Base-by-base conservation (phyloP, 2,797 vertebrate species). In the Platalea minor region DNA sequence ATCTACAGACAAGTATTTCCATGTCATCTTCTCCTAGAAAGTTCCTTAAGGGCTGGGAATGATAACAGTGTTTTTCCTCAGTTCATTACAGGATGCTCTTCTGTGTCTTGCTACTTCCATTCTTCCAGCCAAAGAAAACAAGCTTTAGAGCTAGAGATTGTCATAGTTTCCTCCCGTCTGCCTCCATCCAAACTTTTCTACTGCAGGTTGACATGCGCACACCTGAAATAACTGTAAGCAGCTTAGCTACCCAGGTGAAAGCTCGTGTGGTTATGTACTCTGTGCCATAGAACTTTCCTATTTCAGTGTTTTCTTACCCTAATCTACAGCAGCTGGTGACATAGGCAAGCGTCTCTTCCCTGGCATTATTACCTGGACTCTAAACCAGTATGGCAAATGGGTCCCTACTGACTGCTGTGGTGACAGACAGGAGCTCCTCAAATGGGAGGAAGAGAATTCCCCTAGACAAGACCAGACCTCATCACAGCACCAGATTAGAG, bases 201-300 rank as follows among this genome's bases (percentile, higher is more conserved):
- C 13, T 46, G 18, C 11, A 69, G 6, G 4, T 45, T 92, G 60
- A 67, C 18, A 69, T 2, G 53, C 5, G 9, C 24, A 56, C 10
- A 41, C 5, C 3, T 45, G 56, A 88, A 69, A 21, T 29, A 61
- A 8, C 7, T 45, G 16, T 6, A 29, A 76, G 10, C 7, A 53
- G 7, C 11, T 82, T 31, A n/a, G 7, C 9, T 73, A 31, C 2
- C 5, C 10, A 11, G 10, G 9, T 54, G 33, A 39, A 57, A 79
- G 3, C 10, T 80, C n/a, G 21, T 26, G 10, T 63, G 51, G 2
- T 35, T 69, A 20, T 16, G 4, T 45, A 80, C 28, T 70, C 10
- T 1, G 0, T 23, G 11, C 0, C 0, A 25, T 5, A 85, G 28
- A 61, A 54, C 19, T 80, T 79, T 28, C 29, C 37, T 35, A 4